Conservation (phyloP, 2,113 vertebrate genomes). For the Eulacestoma nigropectus region DNA sequence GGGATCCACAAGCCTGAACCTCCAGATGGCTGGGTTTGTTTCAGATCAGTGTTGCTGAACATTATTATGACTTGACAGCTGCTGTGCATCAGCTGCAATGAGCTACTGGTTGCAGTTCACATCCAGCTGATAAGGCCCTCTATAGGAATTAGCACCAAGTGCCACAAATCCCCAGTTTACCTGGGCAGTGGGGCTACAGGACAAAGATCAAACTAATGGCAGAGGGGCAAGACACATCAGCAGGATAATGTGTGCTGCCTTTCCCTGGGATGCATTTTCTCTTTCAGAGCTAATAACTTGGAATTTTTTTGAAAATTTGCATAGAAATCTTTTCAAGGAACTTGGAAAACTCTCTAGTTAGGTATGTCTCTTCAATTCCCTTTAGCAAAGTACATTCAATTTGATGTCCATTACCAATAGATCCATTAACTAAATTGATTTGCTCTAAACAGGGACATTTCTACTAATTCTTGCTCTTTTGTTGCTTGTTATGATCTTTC, state of each 20-base stretch:
- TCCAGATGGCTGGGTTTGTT: neutral
- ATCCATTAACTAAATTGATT: neutral
- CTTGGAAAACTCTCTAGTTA: neutral
- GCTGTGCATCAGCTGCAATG: neutral
- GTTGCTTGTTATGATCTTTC: neutral
- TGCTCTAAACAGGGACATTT: neutral
- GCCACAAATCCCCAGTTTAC: neutral
- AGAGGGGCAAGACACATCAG: accelerated
- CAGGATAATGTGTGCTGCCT: neutral
- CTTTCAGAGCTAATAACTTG: neutral
- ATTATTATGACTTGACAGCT: neutral
- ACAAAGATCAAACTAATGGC: neutral
- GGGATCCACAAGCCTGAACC: neutral
- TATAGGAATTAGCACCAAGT: accelerated
- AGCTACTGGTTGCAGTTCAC: neutral
- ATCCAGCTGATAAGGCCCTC: neutral
- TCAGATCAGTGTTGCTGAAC: neutral
- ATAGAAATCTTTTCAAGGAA: neutral
- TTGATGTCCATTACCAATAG: neutral
- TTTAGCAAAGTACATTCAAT: neutral
- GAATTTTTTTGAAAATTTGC: neutral
- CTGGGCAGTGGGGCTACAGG: neutral
- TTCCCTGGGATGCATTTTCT: neutral
- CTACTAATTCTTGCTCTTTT: neutral
- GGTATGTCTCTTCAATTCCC: neutral